A percentile compares a stretch with the other conserved stretches of the same genome.
Conservation (phyloP, 2,888 invertebrate genomes). For the Petrolisthes manimaculis region DNA sequence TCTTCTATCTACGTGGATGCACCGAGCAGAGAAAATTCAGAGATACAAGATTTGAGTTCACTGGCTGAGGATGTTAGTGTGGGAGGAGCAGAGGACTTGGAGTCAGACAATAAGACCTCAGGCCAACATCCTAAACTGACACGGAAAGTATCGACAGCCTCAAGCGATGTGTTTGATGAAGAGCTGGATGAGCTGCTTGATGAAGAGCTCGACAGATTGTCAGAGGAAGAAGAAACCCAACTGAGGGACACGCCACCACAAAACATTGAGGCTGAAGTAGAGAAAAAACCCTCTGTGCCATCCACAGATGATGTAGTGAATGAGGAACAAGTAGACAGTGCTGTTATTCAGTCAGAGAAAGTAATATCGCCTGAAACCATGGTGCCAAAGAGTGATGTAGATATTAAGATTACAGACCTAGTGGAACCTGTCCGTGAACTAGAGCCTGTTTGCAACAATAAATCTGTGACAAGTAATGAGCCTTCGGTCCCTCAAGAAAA, state of each 20-base stretch:
- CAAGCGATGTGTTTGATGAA: constrained; percentile 52
- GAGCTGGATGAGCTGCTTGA: constrained; percentile 51
- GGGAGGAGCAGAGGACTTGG: background rate
- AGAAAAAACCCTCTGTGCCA: background rate
- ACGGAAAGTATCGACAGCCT: constrained; percentile 43
- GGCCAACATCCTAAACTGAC: constrained; percentile 10
- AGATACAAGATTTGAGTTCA: constrained; percentile 9
- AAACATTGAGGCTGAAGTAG: background rate
- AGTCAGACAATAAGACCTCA: background rate
- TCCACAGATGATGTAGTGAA: background rate
- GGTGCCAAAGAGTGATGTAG: background rate
- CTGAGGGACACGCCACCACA: background rate
- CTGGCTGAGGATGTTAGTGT: constrained; percentile 25
- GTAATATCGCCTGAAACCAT: background rate
- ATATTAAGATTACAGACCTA: background rate
- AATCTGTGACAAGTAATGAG: background rate
- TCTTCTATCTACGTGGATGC: constrained; percentile 50
- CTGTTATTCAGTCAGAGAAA: background rate
- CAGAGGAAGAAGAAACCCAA: constrained; percentile 39
- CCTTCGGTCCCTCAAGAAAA: background rate
- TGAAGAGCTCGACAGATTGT: constrained; percentile 55
- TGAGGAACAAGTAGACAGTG: background rate
- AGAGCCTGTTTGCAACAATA: background rate
- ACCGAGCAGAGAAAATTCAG: background rate
- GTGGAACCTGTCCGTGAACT: background rate